Percentiles rank a stretch among this genome's conserved stretches.
Evolutionary conservation across 2,888 invertebrate species (phyloP).

Genomic region (Osmoderma eremita): DNA sequence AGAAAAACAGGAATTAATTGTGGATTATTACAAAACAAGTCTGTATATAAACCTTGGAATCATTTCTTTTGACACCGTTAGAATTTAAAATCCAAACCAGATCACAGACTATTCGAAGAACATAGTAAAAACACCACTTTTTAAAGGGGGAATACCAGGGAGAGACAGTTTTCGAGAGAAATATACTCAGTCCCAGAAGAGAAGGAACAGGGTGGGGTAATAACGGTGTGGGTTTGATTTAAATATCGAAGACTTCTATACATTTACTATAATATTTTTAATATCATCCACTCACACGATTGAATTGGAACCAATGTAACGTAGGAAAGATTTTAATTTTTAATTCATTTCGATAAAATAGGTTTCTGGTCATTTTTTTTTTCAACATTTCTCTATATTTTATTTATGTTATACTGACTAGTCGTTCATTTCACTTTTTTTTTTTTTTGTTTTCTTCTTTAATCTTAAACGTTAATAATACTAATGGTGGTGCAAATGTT

Average conservation of each 20-base stretch:
- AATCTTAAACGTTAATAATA: conserved; percentile 58
- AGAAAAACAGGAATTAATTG: too few species aligned
- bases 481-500: conserved; percentile 56
- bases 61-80: too few species aligned
- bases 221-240: neutral
- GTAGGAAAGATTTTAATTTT: conserved; percentile 3
- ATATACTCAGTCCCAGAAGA: neutral
- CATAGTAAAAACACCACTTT: neutral
- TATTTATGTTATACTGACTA: conserved; percentile 52
- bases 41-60: too few species aligned
- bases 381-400: conserved; percentile 1
- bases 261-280: neutral
- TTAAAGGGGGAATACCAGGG: neutral
- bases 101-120: too few species aligned
- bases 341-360: conserved; percentile 1
- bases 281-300: neutral
- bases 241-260: conserved; percentile 12
- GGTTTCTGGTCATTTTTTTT: conserved; percentile 4
- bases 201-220: neutral
- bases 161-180: neutral
- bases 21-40: too few species aligned
- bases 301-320: neutral
- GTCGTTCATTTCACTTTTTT: conserved; percentile 47
- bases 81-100: too few species aligned
- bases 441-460: conserved; percentile 36